Evolutionary conservation across 2,797 vertebrate genomes (phyloP).

Genomic region (Pempheris klunzingeri): DNA sequence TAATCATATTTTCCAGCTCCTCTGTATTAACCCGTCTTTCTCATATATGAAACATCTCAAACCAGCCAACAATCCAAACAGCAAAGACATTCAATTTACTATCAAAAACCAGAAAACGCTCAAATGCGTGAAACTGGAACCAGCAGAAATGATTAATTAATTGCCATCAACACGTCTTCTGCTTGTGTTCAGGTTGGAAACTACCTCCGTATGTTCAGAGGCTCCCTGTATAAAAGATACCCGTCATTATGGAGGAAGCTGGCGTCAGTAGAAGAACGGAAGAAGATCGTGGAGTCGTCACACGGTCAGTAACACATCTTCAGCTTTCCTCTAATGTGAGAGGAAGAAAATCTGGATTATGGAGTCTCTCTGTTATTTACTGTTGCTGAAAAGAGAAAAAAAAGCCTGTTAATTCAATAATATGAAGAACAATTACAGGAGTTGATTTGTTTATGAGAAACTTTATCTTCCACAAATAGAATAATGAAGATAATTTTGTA

Average conservation of each 20-base stretch:
- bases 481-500: too few relatives aligned
- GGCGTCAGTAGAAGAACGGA: constrained; percentile 96
- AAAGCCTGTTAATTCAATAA: not conserved
- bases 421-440: not conserved
- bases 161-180: too few relatives aligned
- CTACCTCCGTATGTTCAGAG: constrained; percentile 98
- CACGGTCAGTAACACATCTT: constrained; percentile 89
- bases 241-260: constrained; percentile 97
- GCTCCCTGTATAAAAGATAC: constrained; percentile 97
- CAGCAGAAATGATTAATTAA: too few relatives aligned
- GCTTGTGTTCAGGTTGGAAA: constrained; percentile 91
- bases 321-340: not conserved
- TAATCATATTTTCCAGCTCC: too few relatives aligned
- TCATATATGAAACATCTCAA: too few relatives aligned
- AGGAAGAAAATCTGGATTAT: not conserved
- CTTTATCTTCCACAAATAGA: not conserved
- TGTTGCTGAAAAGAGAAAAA: not conserved
- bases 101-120: too few relatives aligned
- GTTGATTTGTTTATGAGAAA: not conserved
- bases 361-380: not conserved
- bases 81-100: too few relatives aligned
- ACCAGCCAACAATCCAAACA: too few relatives aligned
- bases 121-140: too few relatives aligned
- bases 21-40: too few relatives aligned
- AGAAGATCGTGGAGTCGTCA: constrained; percentile 98